Conservation (phyloP, 2,888 invertebrate species). For the Hesperia comma region DNA sequence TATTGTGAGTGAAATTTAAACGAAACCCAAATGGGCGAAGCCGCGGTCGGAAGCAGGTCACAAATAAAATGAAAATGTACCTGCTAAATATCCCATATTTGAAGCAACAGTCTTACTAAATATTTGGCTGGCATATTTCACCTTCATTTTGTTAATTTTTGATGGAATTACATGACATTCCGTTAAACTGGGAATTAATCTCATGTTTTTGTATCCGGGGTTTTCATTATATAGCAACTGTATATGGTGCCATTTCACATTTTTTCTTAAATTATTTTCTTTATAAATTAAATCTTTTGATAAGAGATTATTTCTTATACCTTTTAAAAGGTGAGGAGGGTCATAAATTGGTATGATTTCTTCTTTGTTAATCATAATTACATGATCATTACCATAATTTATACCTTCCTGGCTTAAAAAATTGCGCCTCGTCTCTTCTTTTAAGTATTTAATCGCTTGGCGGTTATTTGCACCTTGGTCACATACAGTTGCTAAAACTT, state of each 20-base stretch:
- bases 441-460: not conserved
- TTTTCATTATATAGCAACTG: too few species aligned
- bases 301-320: not conserved
- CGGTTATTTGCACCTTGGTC: conserved; percentile 1
- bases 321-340: not conserved
- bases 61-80: too few species aligned
- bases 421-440: conserved; percentile 18
- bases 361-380: not conserved
- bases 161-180: conserved; percentile 42
- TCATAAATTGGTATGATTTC: not conserved
- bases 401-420: too few species aligned
- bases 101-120: not conserved
- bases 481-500: not conserved
- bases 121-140: not conserved
- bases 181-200: too few species aligned
- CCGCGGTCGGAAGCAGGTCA: too few species aligned
- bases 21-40: too few species aligned
- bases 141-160: too few species aligned
- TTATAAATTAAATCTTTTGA: too few species aligned
- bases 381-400: not conserved
- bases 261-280: too few species aligned
- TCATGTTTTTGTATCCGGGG: too few species aligned
- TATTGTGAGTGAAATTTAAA: too few species aligned
- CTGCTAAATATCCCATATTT: not conserved
- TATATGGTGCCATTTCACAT: too few species aligned